Evolutionary conservation across 2,797 vertebrate genomes (phyloP).

Genomic region (Furcifer pardalis): DNA sequence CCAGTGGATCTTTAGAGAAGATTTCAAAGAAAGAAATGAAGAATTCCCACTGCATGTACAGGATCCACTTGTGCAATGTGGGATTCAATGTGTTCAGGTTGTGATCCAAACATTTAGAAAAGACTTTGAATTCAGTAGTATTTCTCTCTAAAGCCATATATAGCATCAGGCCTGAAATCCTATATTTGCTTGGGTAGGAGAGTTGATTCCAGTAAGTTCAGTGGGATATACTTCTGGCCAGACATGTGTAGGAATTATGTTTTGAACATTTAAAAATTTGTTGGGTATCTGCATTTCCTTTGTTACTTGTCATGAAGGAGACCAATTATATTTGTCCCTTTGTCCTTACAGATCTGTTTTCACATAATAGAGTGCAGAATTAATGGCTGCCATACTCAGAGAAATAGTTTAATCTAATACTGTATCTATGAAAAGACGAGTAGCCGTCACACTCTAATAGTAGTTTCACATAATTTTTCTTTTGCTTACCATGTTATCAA

Average conservation of each 20-base stretch:
- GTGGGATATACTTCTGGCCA: no score
- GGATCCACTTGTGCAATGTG: background rate
- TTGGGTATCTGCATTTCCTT: background rate
- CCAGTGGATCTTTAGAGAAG: background rate
- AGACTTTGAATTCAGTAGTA: background rate
- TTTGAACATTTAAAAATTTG: background rate
- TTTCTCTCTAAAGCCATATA: background rate
- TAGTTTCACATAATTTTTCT: background rate
- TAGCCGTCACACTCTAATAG: background rate
- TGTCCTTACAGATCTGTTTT: background rate
- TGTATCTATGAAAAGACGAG: constrained; percentile 1
- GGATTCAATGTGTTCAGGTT: background rate
- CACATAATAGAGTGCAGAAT: background rate
- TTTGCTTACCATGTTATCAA: background rate
- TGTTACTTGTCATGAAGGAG: background rate
- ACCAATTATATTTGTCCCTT: background rate
- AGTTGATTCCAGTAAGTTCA: background rate
- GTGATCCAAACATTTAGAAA: background rate
- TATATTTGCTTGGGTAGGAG: background rate
- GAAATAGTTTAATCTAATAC: constrained; percentile 12
- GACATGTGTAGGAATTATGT: background rate
- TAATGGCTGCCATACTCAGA: background rate
- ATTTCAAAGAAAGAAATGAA: background rate
- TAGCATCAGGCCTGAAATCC: background rate
- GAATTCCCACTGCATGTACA: background rate